These are phyloP conservation scores for Rhodinocichla rosea DNA, from an alignment of 2,113 vertebrate genomes.

Conservation along the genomic window DNA sequence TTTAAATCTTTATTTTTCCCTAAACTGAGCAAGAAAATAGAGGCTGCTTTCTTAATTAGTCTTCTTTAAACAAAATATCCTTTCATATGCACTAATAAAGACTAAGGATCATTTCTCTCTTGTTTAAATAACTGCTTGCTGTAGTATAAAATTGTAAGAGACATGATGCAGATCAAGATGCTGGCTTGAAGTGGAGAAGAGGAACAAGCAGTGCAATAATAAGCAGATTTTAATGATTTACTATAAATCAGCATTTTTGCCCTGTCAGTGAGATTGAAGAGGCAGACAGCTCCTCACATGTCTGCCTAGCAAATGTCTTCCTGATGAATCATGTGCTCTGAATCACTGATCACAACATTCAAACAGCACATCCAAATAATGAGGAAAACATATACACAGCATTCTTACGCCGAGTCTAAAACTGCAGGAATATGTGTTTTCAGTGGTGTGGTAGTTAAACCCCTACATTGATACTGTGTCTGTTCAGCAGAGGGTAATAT, in stretches of 20 bases:
- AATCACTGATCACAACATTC: slow-evolving; percentile 88
- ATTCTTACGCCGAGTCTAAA: slow-evolving; percentile 63
- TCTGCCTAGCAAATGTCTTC: slow-evolving; percentile 87
- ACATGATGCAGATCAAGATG: slow-evolving; percentile 80
- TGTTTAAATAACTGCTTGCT: slow-evolving; percentile 83
- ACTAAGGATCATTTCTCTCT: slow-evolving; percentile 76
- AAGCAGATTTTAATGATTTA: slow-evolving; percentile 93
- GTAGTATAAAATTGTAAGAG: slow-evolving; percentile 82
- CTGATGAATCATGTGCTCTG: slow-evolving; percentile 88
- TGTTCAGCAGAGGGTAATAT: slow-evolving; percentile 62
- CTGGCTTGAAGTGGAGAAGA: slow-evolving; percentile 78
- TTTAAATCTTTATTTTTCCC: slow-evolving; percentile 73
- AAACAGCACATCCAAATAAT: slow-evolving; percentile 82
- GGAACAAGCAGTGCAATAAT: slow-evolving; percentile 83
- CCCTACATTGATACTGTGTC: slow-evolving; percentile 40
- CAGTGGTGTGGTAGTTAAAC: slow-evolving; percentile 63
- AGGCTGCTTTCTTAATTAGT: slow-evolving; percentile 81
- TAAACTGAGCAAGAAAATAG: slow-evolving; percentile 71
- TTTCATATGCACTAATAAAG: slow-evolving; percentile 82
- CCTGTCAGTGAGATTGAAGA: slow-evolving; percentile 91
- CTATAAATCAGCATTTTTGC: slow-evolving; percentile 95
- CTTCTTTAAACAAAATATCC: slow-evolving; percentile 81
- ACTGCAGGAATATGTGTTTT: slow-evolving; percentile 71
- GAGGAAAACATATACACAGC: slow-evolving; percentile 79
- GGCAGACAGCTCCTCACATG: slow-evolving; percentile 86